phyloP scores from a whole-genome alignment of 1,140 invertebrate genomes.

The Cydia fagiglandana region DNA sequence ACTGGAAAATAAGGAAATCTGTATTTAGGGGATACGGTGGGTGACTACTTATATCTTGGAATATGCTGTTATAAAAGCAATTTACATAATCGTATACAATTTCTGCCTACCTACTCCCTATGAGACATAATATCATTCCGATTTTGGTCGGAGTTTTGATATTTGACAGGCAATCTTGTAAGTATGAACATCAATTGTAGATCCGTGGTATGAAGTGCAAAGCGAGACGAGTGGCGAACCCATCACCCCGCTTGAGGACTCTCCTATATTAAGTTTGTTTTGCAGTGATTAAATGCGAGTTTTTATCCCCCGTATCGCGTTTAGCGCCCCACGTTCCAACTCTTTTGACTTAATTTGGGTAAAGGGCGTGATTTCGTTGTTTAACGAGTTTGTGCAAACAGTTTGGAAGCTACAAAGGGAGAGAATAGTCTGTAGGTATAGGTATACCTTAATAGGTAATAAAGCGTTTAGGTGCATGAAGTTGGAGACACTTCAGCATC shows the following conservation, averaged over 20 bases:
- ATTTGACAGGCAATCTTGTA: too few species aligned
- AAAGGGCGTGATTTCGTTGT: slow-evolving; percentile 23
- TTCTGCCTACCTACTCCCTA: too few species aligned
- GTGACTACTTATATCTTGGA: too few species aligned
- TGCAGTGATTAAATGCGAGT: slow-evolving; percentile 48
- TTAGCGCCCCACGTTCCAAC: slow-evolving; percentile 3
- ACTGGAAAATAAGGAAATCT: too few species aligned
- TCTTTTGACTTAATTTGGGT: slow-evolving; percentile 3
- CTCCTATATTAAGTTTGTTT: slow-evolving; percentile 53
- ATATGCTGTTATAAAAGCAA: too few species aligned
- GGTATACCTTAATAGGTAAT: background rate
- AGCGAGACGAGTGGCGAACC: background rate
- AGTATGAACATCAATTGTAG: too few species aligned
- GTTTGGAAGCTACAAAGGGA: slow-evolving; percentile 9
- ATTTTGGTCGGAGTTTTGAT: too few species aligned
- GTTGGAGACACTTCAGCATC: background rate
- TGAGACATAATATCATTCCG: too few species aligned
- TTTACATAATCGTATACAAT: too few species aligned
- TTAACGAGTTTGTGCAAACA: slow-evolving; percentile 10
- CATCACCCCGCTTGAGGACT: slow-evolving; percentile 15
- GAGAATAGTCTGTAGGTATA: background rate
- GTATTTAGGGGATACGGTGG: too few species aligned
- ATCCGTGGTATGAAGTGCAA: background rate
- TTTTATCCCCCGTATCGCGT: slow-evolving; percentile 9
- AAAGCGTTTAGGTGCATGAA: background rate